Conservation (phyloP, 1,140 invertebrate species). For the Calliopsis andreniformis region DNA sequence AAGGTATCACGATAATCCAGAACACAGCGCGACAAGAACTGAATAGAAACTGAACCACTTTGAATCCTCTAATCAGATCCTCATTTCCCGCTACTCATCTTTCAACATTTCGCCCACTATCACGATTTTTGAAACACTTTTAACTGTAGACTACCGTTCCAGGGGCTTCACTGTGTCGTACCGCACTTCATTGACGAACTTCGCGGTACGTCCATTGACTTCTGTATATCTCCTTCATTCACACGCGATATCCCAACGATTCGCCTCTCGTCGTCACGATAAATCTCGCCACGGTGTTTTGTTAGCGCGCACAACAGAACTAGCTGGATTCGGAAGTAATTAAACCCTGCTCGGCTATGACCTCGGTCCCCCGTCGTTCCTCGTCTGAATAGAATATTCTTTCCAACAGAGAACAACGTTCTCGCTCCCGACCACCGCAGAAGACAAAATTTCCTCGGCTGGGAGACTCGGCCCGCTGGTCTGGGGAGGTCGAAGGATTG, state of each 20-base stretch:
- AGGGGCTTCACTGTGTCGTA: too few species aligned
- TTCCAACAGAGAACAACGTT: neutral
- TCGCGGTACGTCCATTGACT: too few species aligned
- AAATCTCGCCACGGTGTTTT: constrained; percentile 22
- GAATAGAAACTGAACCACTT: too few species aligned
- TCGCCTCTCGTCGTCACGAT: neutral
- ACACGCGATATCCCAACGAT: neutral
- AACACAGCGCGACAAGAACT: too few species aligned
- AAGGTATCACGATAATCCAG: too few species aligned
- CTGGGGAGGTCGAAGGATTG: neutral
- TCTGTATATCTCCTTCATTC: too few species aligned
- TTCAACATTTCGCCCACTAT: too few species aligned
- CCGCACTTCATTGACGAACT: too few species aligned
- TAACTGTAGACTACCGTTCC: too few species aligned
- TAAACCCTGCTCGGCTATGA: constrained; percentile 5
- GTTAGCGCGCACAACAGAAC: constrained; percentile 17
- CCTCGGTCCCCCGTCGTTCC: neutral
- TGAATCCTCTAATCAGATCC: too few species aligned
- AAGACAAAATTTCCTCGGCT: constrained; percentile 14
- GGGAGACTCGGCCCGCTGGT: neutral
- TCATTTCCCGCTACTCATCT: too few species aligned
- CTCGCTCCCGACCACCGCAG: neutral
- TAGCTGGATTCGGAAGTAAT: constrained; percentile 30
- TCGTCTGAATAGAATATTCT: constrained; percentile 28
- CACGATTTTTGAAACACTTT: too few species aligned